These are phyloP conservation scores for Epinephelus fuscoguttatus DNA, from an alignment of 2,113 vertebrate species.

Conservation along the genomic window DNA sequence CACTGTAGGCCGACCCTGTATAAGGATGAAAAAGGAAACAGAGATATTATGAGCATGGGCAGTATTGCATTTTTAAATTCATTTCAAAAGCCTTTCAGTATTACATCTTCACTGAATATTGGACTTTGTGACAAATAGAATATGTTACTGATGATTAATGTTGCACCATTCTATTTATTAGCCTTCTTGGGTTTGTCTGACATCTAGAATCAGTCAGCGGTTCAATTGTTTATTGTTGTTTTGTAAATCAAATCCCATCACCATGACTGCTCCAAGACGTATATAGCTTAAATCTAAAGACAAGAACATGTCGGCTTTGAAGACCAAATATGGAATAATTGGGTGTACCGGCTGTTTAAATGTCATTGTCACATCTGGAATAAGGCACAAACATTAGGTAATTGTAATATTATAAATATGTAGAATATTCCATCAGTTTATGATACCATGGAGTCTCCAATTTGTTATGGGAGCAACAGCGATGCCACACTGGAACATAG, in stretches of 20 bases:
- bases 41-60: not conserved
- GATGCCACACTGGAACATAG: constrained; percentile 77
- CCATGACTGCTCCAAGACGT: not conserved
- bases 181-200: not conserved
- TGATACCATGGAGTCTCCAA: constrained; percentile 82
- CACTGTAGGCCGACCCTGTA: constrained; percentile 77
- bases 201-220: not conserved
- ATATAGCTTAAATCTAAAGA: not conserved
- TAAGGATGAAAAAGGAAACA: constrained; percentile 1
- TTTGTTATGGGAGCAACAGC: constrained; percentile 81
- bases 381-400: not conserved
- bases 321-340: not conserved
- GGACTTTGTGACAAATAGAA: not conserved
- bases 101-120: not conserved
- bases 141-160: not conserved
- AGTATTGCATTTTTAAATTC: not conserved
- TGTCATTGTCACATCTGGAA: not conserved
- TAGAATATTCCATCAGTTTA: not conserved
- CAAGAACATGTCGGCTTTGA: not conserved
- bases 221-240: not conserved
- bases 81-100: not conserved
- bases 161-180: not conserved
- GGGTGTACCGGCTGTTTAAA: not conserved
- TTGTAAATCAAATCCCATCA: not conserved
- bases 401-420: not conserved